Evolutionary conservation across 2,888 invertebrate genomes (phyloP), one percentile per base, ranked within the genome.

Genomic region (Imbricaverruca yamaguchii): DNA sequence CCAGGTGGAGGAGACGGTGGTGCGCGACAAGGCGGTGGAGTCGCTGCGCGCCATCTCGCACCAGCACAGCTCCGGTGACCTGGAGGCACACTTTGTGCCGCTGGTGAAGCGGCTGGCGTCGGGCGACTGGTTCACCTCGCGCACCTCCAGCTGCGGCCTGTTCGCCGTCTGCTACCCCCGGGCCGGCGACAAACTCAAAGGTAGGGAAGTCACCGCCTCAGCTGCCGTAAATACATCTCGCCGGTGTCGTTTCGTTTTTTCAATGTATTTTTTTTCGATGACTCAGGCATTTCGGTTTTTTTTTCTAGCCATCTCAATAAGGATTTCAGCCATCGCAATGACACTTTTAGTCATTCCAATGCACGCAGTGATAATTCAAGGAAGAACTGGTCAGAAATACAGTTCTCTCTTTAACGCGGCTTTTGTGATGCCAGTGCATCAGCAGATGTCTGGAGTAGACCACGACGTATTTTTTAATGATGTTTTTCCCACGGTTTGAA

Each of bases 1-100:
- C 11, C 97, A 97, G 0, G 98, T 99, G 0, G 99, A 99, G 88
- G 99, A 99, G 89, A 99, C 99, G 0, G 97, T 99, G 65, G 99
- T 99, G n/a, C 91, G 99, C 4, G 99, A 99, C 88, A 98, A 98
- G 89, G 98, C 99, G 0, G 98, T 99, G 0, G 98, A 99, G 83
- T 98, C 98, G 0, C 89, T 99, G 81, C 90, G 93, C 82, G 92
- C 92, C 21, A 94, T 99, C 78, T 97, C 97, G 8, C 93, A 93
- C 55, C 96, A 97, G 87, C 99, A 99, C 88, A 95, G 95, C 82
- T 92, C 95, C 0, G 91, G 93, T 82, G 97, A 98, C 86, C 89
- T 99, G 84, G 98, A 99, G 88, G 93, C 93, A 85, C 94, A 98
- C 88, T 98, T 98, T 88, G 95, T 98, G 82, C 98, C 98, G 0